Evolutionary conservation across 2,113 vertebrate species (phyloP).

Genomic region (Rhinoderma darwinii): DNA sequence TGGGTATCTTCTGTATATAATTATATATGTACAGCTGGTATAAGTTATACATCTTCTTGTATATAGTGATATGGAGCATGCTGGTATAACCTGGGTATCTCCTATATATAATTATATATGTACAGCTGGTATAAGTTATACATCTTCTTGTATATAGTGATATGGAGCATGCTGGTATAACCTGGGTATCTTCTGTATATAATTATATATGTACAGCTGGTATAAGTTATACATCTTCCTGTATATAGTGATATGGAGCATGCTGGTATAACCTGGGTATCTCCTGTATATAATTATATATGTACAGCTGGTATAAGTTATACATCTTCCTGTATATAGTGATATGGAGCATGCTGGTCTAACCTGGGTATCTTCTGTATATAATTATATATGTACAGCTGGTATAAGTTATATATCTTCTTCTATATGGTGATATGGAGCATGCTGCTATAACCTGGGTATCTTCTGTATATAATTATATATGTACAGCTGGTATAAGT

Average conservation of each 20-base stretch:
- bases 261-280: not conserved
- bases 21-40: no score
- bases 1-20: no score
- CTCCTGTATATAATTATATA: no score
- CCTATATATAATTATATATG: no score
- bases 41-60: not conserved
- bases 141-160: not conserved
- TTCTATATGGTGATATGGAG: not conserved
- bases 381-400: no score
- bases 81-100: not conserved
- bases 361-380: no score
- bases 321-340: not conserved
- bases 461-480: no score
- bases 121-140: not conserved
- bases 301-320: not conserved
- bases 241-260: not conserved
- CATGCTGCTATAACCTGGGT: not conserved
- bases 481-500: not conserved
- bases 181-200: no score
- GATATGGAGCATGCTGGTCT: not conserved
- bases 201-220: no score
- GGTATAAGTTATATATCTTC: not conserved
- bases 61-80: not conserved
- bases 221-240: not conserved
- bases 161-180: not conserved